phyloP scores from a whole-genome alignment of 1,140 invertebrate genomes.

The Chrysoperla carnea region DNA sequence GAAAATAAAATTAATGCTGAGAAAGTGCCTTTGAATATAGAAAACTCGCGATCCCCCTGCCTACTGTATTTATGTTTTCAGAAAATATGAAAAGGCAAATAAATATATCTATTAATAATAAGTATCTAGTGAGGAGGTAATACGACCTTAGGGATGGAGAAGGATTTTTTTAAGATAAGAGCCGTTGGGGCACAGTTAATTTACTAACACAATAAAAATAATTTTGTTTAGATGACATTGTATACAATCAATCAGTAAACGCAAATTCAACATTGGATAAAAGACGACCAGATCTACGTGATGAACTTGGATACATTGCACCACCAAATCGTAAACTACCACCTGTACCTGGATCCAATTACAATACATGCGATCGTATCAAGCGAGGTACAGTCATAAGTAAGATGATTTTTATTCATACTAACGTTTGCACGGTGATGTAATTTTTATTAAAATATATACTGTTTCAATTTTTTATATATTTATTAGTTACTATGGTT shows the following conservation, averaged over 20 bases:
- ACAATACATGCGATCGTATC: conserved; percentile 83
- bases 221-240: conserved; percentile 56
- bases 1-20: too few relatives aligned
- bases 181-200: too few relatives aligned
- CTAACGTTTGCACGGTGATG: neutral
- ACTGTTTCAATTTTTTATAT: neutral
- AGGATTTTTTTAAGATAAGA: too few relatives aligned
- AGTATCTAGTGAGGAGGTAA: too few relatives aligned
- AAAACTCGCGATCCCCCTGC: too few relatives aligned
- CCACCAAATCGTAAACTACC: conserved; percentile 81
- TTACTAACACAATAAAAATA: conserved; percentile 2
- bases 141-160: too few relatives aligned
- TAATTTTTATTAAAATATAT: neutral
- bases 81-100: too few relatives aligned
- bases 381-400: conserved; percentile 81
- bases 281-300: conserved; percentile 60
- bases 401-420: conserved; percentile 32
- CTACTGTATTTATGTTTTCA: too few relatives aligned
- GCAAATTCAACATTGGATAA: conserved; percentile 67
- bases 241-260: conserved; percentile 66
- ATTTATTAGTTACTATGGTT: too few relatives aligned
- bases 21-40: too few relatives aligned
- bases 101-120: too few relatives aligned
- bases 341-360: conserved; percentile 78
- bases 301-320: conserved; percentile 82